phyloP scores from a whole-genome alignment of 2,797 vertebrate genomes.

The Eulemur mongoz region DNA sequence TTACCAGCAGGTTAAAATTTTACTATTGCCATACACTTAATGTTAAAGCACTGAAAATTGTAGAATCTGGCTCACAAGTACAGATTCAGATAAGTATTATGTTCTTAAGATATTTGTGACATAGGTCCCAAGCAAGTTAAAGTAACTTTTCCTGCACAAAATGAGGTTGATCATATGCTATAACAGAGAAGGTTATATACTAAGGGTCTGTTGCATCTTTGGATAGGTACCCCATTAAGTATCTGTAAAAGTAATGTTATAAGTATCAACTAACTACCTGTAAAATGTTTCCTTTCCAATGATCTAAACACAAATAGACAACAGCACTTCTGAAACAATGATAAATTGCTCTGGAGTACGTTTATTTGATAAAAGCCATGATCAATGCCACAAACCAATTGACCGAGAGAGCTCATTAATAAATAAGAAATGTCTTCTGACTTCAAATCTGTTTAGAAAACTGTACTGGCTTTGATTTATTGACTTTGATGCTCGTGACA shows the following conservation, averaged over 20 bases:
- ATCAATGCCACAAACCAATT: background rate
- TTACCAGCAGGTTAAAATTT: background rate
- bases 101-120: background rate
- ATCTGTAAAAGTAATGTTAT: background rate
- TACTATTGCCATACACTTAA: background rate
- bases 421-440: background rate
- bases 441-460: slow-evolving; percentile 45
- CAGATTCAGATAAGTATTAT: background rate
- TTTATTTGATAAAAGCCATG: background rate
- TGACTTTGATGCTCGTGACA: slow-evolving; percentile 19
- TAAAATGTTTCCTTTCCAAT: background rate
- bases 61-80: background rate
- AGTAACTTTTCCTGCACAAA: background rate
- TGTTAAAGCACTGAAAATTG: background rate
- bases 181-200: too few species aligned
- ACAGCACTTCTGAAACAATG: background rate
- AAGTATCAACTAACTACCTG: background rate
- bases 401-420: background rate
- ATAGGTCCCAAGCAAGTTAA: background rate
- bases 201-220: background rate
- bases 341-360: background rate
- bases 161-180: accelerated
- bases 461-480: background rate
- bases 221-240: background rate
- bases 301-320: background rate